A percentile compares a stretch with the other conserved stretches of the same genome.
Conservation (phyloP, 2,888 invertebrate genomes). For the Criorhina ranunculi region DNA sequence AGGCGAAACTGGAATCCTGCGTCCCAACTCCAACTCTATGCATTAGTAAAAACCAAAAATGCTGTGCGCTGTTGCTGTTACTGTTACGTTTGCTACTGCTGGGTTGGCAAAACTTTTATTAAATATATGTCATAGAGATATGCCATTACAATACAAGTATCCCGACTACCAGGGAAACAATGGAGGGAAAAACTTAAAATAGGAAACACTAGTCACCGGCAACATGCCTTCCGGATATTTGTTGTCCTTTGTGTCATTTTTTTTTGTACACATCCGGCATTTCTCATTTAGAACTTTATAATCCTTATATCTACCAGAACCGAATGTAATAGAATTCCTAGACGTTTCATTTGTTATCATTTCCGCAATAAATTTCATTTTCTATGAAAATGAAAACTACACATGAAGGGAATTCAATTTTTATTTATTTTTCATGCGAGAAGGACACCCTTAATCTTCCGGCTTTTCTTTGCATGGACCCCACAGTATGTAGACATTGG, state of each 20-base stretch:
- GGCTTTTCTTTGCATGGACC: conserved; percentile 51
- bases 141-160: conserved; percentile 26
- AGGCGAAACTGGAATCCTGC: conserved; percentile 66
- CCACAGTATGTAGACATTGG: not conserved
- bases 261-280: conserved; percentile 62
- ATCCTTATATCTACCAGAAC: conserved; percentile 66
- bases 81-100: conserved; percentile 30
- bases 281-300: conserved; percentile 67
- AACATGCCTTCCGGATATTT: conserved; percentile 76
- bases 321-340: conserved; percentile 70
- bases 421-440: conserved; percentile 66
- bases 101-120: conserved; percentile 60
- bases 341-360: conserved; percentile 81
- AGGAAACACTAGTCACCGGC: conserved; percentile 71
- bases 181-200: conserved; percentile 65
- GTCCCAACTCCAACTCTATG: conserved; percentile 39
- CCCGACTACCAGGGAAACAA: conserved; percentile 3
- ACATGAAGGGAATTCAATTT: conserved; percentile 66
- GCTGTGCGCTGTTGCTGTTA: conserved; percentile 21
- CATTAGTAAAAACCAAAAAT: conserved; percentile 57
- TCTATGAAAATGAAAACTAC: conserved; percentile 69
- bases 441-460: conserved; percentile 63
- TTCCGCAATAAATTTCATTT: conserved; percentile 84
- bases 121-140: conserved; percentile 67
- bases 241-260: conserved; percentile 52